A percentile compares a stretch with the other conserved stretches of the same genome.
These are phyloP conservation scores for Elysia crispata DNA, from an alignment of 2,888 invertebrate genomes.

Conservation along the genomic window DNA sequence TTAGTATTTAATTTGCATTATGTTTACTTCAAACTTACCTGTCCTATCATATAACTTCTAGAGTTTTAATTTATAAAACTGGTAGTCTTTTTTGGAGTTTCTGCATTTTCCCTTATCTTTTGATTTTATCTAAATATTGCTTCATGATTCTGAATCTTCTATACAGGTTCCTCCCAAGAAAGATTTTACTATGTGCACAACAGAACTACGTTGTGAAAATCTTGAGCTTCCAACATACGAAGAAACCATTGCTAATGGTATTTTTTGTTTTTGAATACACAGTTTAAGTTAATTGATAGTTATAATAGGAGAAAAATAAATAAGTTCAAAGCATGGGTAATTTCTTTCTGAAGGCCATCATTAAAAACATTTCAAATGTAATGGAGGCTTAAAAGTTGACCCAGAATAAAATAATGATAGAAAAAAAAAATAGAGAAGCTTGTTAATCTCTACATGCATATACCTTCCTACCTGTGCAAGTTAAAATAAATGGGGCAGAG, in stretches of 20 bases:
- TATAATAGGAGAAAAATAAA: neutral
- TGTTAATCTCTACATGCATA: too few relatives aligned
- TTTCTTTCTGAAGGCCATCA: too few relatives aligned
- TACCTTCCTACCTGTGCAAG: too few relatives aligned
- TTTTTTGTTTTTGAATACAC: neutral
- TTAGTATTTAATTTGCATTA: neutral
- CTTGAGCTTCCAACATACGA: slow-evolving; percentile 67
- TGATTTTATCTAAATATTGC: neutral
- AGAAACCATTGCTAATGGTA: slow-evolving; percentile 51
- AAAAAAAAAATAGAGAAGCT: too few relatives aligned
- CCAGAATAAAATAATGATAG: too few relatives aligned
- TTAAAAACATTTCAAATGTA: too few relatives aligned
- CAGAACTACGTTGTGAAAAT: slow-evolving; percentile 66
- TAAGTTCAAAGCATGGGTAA: neutral
- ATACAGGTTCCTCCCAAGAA: slow-evolving; percentile 61
- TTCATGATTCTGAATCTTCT: neutral
- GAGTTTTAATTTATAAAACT: neutral
- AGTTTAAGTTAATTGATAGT: neutral
- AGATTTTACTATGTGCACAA: slow-evolving; percentile 67
- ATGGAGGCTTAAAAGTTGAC: too few relatives aligned
- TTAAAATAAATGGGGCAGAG: too few relatives aligned
- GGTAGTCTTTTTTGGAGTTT: too few relatives aligned
- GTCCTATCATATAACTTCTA: neutral
- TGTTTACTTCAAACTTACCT: neutral
- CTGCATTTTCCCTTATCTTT: too few relatives aligned